phyloP scores from a whole-genome alignment of 2,113 vertebrate species.

The Serilophus lunatus region DNA sequence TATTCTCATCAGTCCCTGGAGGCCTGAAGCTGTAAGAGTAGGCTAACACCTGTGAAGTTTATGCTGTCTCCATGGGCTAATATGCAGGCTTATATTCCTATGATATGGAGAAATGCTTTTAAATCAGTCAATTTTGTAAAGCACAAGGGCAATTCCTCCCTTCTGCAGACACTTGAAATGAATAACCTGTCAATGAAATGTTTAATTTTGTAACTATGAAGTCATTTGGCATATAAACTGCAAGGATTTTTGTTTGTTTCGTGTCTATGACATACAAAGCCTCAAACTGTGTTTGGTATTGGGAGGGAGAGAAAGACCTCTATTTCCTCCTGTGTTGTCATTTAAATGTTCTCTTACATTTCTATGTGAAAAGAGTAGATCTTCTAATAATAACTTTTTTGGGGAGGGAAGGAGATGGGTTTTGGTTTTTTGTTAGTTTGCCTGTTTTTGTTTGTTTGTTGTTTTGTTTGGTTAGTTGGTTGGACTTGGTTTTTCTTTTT shows the following conservation, averaged over 20 bases:
- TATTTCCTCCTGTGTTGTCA: not conserved
- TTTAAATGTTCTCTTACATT: not conserved
- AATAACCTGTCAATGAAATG: not conserved
- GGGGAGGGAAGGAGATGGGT: too few relatives aligned
- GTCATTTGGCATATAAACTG: not conserved
- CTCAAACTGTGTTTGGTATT: not conserved
- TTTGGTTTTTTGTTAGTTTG: not conserved
- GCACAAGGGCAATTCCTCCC: not conserved
- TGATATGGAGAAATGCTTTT: not conserved
- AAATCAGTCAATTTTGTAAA: not conserved
- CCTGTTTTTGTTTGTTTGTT: not conserved
- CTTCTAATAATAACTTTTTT: not conserved
- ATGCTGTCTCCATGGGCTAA: not conserved
- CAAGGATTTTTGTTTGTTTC: not conserved
- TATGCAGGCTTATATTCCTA: not conserved
- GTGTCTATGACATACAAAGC: not conserved
- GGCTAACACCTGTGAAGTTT: not conserved
- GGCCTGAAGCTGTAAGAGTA: not conserved
- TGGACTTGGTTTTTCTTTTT: not conserved
- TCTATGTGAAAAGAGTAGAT: not conserved
- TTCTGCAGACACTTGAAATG: not conserved
- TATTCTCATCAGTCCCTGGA: not conserved
- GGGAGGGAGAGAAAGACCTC: not conserved
- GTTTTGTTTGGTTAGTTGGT: not conserved
- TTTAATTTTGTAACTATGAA: not conserved